Base-by-base conservation (phyloP, 2,797 vertebrate species). In the Antennarius maculatus region DNA sequence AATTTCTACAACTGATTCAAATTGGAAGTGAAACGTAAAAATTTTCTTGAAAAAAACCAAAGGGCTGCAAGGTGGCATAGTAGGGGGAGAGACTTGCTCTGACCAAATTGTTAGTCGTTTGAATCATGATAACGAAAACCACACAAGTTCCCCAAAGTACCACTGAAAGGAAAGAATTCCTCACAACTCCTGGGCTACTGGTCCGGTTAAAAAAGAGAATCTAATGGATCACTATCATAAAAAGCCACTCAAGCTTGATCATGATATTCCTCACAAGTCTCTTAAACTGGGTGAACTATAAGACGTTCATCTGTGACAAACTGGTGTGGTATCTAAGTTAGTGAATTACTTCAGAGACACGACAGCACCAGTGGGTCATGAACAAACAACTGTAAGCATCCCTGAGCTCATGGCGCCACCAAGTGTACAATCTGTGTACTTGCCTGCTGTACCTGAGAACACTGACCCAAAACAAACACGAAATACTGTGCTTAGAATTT, bases 401-500 rank as follows among this genome's bases (percentile, higher is more conserved):
- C 16, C n/a, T 73, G 23, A 70, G 65, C 58, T 62, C 7, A 66
- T 73, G 66, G 76, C 62, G 77, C 92, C 90, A 89, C 86, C 92
- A 70, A 77, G 91, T 85, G 93, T 6, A 55, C 55, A 80, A 28
- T 43, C 12, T 7, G 34, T 45, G 61, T 1, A 85, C 16, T 34
- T 62, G 9, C 37, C 37, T 39, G 37, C 7, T 39, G 3, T 66
- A 82, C 37, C n/a, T 48, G 12, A 53, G 12, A 61, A 7, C 6
- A 23, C 0, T 14, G 4, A 57, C 37, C 17, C 8, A 37, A 15
- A 14, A 13, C 2, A 14, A 2, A 41, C 0, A 18, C 29, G 8
- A 1, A 15, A 15, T 46, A 4, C 48, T 23, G 16, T 17, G 13
- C 0, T 4, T 27, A 9, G 13, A 18, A n/a, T 65, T 63, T 64